Evolutionary conservation across 2,797 vertebrate genomes (phyloP), one percentile per base, ranked within the genome.

Genomic region (Botia almorhae): DNA sequence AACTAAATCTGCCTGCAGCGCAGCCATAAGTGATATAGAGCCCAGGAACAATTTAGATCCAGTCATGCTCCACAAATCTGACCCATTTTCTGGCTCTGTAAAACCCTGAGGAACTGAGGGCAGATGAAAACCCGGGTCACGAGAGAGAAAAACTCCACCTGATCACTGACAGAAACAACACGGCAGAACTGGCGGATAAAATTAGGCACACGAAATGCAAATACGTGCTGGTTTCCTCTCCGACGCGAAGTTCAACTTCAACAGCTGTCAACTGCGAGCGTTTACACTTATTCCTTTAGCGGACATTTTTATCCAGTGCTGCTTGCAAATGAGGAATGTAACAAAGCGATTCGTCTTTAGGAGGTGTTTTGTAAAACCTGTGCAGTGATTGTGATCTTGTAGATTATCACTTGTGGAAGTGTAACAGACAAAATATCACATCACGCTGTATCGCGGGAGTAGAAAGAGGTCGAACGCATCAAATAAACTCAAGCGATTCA

Each of bases 31-130:
- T 55, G 61, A 83, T 70, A 68, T 64, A 65, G 68, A 74, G 55
- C 79, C 46, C 53, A 68, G 56, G 71, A 81, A 86, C 76, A 80
- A 84, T 84, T 86, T 78, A 46, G 70, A 82, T 85, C 68, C 76
- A 78, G 83, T 81, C 85, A 87, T 69, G 85, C 85, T 85, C 82
- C 77, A 87, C 80, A 87, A 87, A 87, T 80, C 80, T 80, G 76
- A 80, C 74, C 84, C 78, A 85, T 75, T 85, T 85, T 70, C 21
- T 11, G n/a, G 17, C 23, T 64, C 23, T 75, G 63, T 82, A 81
- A 86, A 84, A 86, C 78, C 74, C 83, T 69, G 53, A 61, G 78
- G 78, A 81, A 81, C 68, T 36, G 78, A 33, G 67, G 68, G 78
- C 72, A 78, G 69, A 67, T 58, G 53, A 78, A 78, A 74, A 74